Evolutionary conservation across 2,113 vertebrate species (phyloP).

Genomic region (Tachuris rubrigastra): DNA sequence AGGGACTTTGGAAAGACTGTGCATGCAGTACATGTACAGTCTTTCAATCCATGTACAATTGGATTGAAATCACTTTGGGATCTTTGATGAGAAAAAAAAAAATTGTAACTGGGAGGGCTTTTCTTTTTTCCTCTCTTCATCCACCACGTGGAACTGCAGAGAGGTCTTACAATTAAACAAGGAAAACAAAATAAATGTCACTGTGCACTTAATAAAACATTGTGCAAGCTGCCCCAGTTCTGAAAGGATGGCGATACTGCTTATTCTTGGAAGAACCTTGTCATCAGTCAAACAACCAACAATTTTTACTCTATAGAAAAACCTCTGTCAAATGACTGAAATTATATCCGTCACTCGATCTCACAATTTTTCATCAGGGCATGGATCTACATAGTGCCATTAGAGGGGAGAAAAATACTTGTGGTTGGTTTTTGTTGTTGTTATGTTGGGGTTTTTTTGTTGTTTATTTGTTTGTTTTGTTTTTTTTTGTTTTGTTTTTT

Average conservation of each 20-base stretch:
- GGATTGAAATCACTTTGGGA: not conserved
- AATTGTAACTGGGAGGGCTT: not conserved
- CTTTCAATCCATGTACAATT: too few relatives aligned
- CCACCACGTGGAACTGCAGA: not conserved
- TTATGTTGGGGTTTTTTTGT: too few relatives aligned
- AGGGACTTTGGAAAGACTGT: not conserved
- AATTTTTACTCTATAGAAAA: not conserved
- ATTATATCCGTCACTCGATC: not conserved
- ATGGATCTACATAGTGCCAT: rapidly evolving
- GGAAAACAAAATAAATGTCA: rapidly evolving
- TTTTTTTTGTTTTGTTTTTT: rapidly evolving
- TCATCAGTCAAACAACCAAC: not conserved
- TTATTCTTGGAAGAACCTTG: not conserved
- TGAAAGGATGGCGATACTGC: not conserved
- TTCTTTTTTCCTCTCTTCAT: not conserved
- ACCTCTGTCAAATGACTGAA: not conserved
- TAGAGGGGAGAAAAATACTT: not conserved
- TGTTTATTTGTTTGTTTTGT: too few relatives aligned
- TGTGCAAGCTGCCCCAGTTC: rapidly evolving
- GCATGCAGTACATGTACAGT: not conserved
- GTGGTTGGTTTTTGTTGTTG: too few relatives aligned
- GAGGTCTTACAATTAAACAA: not conserved
- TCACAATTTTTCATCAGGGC: not conserved
- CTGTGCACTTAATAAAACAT: not conserved
- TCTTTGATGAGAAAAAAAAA: not conserved